Conservation (phyloP, 92 coral and sea anemone species). For the Heteractis magnifica region DNA sequence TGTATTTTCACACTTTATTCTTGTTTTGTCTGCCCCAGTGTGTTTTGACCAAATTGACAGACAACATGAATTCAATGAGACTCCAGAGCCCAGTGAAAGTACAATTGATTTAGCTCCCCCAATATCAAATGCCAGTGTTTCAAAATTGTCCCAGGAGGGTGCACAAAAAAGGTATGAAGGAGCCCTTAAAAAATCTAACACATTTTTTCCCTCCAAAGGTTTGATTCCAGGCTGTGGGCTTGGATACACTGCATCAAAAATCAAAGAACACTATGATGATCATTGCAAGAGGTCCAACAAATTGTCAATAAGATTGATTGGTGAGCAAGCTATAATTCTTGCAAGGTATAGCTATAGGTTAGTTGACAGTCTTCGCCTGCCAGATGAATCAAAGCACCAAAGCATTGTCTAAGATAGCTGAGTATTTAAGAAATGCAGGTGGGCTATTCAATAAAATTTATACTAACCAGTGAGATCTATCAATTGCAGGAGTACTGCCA, state of each 20-base stretch:
- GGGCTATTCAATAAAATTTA: conserved; percentile 47
- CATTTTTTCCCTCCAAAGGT: neutral
- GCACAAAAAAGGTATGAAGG: conserved; percentile 17
- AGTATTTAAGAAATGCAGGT: conserved; percentile 9
- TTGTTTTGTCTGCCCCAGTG: too few relatives aligned
- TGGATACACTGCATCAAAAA: conserved; percentile 5
- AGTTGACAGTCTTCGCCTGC: neutral
- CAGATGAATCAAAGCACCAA: neutral
- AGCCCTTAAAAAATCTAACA: neutral
- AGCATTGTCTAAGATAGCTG: conserved; percentile 16
- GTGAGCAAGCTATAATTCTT: conserved; percentile 30
- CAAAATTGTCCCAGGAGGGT: too few relatives aligned
- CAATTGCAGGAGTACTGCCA: conserved; percentile 58
- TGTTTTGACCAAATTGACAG: too few relatives aligned
- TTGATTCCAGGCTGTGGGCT: conserved; percentile 16
- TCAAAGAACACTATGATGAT: conserved; percentile 25
- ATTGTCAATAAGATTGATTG: conserved; percentile 22
- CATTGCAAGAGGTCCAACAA: conserved; percentile 21
- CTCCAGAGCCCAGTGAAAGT: too few relatives aligned
- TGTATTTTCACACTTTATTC: too few relatives aligned
- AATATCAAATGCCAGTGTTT: too few relatives aligned
- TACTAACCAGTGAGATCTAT: conserved; percentile 27
- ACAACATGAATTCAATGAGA: too few relatives aligned
- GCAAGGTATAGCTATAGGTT: conserved; percentile 24
- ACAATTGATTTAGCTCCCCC: too few relatives aligned